Base-by-base conservation (phyloP, 2,113 vertebrate species). In the Dicerorhinus sumatrensis region DNA sequence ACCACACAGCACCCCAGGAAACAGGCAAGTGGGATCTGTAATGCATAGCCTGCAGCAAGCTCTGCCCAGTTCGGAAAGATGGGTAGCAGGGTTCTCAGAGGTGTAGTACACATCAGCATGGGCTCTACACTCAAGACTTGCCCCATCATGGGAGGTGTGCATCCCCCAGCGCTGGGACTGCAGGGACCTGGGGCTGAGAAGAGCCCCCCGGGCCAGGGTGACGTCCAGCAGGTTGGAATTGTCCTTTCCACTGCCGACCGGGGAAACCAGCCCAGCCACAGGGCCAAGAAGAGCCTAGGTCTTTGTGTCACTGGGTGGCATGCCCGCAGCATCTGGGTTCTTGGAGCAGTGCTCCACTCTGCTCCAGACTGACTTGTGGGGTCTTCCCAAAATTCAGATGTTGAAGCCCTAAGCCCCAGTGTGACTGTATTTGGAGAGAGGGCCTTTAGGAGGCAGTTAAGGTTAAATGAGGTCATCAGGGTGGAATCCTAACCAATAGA, bases 81-180 rank as follows among this genome's bases (percentile, higher is more conserved):
- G 42, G 69, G 31, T 51, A 46, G 27, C 7, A 14, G 36, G 25
- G 6, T 31, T 29, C 39, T 48, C 29, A 5, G 27, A 46, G n/a
- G 0, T 16, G 3, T 1, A 36, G 69, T 0, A 18, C 1, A 17
- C 3, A 10, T 31, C 8, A 46, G 31, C 36, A 4, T 6, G 56
- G 6, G 2, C 46, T 63, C 36, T 33, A 2, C 42, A 51, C 11
- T 31, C 33, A 9, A 0, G 27, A 31, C 25, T 25, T 4, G 6
- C 6, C 0, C 29, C 36, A 0, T 13, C 6, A 1, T 7, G 4
- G n/a, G 63, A 63, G 48, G 17, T 65, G 70, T 56, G 63, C 56
- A 17, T 29, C 16, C 76, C 31, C 36, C 14, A 6, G 23, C 39
- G 4, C 56, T 56, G 58, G 36, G 23, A 67, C 18, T 33, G 2